Percentiles rank a stretch among this genome's conserved stretches.
phyloP scores from a whole-genome alignment of 1,140 invertebrate species.

The Coptotermes formosanus region DNA sequence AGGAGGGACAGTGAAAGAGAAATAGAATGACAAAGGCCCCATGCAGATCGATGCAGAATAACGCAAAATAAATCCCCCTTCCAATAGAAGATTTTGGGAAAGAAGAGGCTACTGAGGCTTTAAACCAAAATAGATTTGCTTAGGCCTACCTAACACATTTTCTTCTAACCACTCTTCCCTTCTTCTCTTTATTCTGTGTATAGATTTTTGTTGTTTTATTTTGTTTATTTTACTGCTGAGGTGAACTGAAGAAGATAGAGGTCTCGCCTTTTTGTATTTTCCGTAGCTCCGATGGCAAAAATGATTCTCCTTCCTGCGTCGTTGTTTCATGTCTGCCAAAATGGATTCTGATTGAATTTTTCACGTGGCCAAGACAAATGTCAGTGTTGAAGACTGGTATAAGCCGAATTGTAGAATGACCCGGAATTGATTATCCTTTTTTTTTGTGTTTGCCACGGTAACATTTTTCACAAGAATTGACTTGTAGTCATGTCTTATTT shows the following conservation, averaged over 20 bases:
- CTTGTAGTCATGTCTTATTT: not conserved
- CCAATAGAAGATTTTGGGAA: not conserved
- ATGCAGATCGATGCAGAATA: not conserved
- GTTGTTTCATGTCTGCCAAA: not conserved
- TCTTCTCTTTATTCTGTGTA: not conserved
- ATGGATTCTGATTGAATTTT: conserved; percentile 8
- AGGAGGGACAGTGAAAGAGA: not conserved
- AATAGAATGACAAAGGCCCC: not conserved
- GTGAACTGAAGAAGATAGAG: not conserved
- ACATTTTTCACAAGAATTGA: not conserved
- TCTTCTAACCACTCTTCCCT: not conserved
- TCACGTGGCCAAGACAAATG: not conserved
- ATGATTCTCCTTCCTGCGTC: not conserved
- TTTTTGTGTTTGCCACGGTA: not conserved
- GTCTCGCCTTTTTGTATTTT: not conserved
- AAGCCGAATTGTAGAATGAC: not conserved
- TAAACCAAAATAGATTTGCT: not conserved
- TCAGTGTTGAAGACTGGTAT: not conserved
- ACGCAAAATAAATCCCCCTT: conserved; percentile 14
- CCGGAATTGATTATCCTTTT: not conserved
- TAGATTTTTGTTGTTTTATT: not conserved
- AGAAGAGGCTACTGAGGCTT: conserved; percentile 5
- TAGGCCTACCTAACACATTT: not conserved
- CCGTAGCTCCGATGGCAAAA: not conserved
- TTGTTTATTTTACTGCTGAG: not conserved